Evolutionary conservation across 2,888 invertebrate genomes (phyloP).

Genomic region (Apodemia zela): DNA sequence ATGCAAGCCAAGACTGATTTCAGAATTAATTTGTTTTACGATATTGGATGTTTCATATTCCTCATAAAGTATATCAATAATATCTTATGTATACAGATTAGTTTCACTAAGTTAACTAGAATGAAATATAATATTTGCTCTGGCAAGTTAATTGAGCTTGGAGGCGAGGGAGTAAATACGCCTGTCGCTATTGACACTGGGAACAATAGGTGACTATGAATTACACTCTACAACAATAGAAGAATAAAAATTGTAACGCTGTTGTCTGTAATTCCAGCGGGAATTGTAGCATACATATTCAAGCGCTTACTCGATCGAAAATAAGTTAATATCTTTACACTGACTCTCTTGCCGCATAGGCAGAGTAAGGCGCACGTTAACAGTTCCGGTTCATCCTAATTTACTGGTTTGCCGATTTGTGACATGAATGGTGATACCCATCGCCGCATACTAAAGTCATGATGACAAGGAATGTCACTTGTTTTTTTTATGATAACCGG

Average conservation of each 20-base stretch:
- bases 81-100: slow-evolving; percentile 1
- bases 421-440: too few relatives aligned
- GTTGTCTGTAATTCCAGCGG: not conserved
- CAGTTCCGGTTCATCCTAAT: too few relatives aligned
- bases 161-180: slow-evolving; percentile 6
- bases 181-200: slow-evolving; percentile 5
- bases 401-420: too few relatives aligned
- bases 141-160: slow-evolving; percentile 15
- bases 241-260: not conserved
- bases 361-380: too few relatives aligned
- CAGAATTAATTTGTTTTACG: not conserved
- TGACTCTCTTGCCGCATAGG: too few relatives aligned
- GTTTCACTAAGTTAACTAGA: slow-evolving; percentile 1
- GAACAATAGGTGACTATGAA: not conserved
- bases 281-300: not conserved
- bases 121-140: slow-evolving; percentile 8
- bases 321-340: too few relatives aligned
- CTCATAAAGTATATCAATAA: not conserved
- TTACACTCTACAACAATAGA: slow-evolving; percentile 9
- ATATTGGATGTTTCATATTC: not conserved
- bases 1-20: not conserved
- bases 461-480: too few relatives aligned
- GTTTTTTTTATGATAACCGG: too few relatives aligned
- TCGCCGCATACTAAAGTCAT: too few relatives aligned
- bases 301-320: not conserved